Evolutionary conservation across 2,888 invertebrate genomes (phyloP).

Genomic region (Leuctra nigra): DNA sequence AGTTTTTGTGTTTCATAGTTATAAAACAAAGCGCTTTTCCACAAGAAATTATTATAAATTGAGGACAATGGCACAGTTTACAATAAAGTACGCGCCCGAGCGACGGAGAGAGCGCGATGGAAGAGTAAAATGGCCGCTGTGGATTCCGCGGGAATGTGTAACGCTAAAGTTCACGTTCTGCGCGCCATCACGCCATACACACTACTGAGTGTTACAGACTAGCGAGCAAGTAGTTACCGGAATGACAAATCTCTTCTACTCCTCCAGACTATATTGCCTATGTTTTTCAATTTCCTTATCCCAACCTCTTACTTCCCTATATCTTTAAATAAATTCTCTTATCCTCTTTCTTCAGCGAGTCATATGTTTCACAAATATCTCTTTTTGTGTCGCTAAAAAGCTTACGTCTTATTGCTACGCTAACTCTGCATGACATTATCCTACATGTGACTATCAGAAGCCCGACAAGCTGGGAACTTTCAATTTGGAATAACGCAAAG

Average conservation of each 20-base stretch:
- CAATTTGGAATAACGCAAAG: slow-evolving; percentile 5
- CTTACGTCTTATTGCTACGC: slow-evolving; percentile 1
- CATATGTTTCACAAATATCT: neutral
- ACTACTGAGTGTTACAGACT: too few species aligned
- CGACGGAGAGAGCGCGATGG: too few species aligned
- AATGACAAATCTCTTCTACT: slow-evolving; percentile 8
- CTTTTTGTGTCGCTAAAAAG: neutral
- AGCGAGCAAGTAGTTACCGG: neutral
- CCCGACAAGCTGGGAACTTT: neutral
- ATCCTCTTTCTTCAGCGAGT: neutral
- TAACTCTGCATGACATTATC: neutral
- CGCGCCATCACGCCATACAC: too few species aligned
- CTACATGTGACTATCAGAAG: slow-evolving; percentile 3
- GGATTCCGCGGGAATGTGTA: too few species aligned
- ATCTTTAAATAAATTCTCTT: slow-evolving; percentile 1
- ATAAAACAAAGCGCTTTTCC: too few species aligned
- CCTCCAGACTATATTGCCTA: neutral
- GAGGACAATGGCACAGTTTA: too few species aligned
- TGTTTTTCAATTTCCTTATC: slow-evolving; percentile 15
- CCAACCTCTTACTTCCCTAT: neutral
- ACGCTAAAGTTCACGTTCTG: too few species aligned
- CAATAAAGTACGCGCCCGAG: too few species aligned
- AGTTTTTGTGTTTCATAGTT: too few species aligned
- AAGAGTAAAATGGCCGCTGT: too few species aligned
- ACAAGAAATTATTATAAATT: too few species aligned